Percentiles rank a stretch among this genome's conserved stretches.
Evolutionary conservation across 2,113 vertebrate genomes (phyloP).

Genomic region (Perognathus longimembris): DNA sequence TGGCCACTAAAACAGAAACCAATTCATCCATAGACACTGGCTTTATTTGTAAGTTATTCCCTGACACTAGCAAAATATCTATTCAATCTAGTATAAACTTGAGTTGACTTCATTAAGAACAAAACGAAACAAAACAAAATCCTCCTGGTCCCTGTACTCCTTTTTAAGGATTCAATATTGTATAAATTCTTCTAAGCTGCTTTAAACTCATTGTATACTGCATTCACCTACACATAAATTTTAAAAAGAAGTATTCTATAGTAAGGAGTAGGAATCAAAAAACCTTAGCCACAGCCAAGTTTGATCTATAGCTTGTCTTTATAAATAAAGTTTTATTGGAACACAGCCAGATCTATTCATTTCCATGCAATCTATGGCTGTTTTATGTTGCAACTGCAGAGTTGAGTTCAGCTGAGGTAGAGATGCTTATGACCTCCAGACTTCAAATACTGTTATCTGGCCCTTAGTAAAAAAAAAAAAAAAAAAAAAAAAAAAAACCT

Average conservation of each 20-base stretch:
- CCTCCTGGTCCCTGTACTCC: not conserved
- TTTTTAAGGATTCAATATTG: not conserved
- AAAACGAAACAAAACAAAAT: not conserved
- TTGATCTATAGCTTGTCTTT: not conserved
- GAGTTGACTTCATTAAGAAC: not conserved
- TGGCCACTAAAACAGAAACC: constrained; percentile 8
- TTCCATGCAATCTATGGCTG: not conserved
- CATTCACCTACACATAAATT: not conserved
- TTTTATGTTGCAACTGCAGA: not conserved
- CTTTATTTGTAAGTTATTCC: not conserved
- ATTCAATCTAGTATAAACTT: not conserved
- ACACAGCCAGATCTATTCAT: not conserved
- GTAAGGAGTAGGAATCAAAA: not conserved
- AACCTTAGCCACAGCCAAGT: not conserved
- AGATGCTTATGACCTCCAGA: not conserved
- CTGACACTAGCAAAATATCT: not conserved
- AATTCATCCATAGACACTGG: not conserved
- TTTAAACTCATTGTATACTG: constrained; percentile 10
- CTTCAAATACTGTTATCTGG: constrained; percentile 22
- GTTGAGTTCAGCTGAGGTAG: not conserved
- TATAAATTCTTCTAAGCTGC: not conserved
- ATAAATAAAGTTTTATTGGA: constrained; percentile 30
- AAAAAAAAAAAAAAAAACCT: too few relatives aligned
- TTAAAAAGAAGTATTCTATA: not conserved
- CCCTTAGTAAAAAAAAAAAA: not conserved